These are phyloP conservation scores for Typhlomys cinereus DNA, from an alignment of 2,113 vertebrate genomes.

Conservation along the genomic window DNA sequence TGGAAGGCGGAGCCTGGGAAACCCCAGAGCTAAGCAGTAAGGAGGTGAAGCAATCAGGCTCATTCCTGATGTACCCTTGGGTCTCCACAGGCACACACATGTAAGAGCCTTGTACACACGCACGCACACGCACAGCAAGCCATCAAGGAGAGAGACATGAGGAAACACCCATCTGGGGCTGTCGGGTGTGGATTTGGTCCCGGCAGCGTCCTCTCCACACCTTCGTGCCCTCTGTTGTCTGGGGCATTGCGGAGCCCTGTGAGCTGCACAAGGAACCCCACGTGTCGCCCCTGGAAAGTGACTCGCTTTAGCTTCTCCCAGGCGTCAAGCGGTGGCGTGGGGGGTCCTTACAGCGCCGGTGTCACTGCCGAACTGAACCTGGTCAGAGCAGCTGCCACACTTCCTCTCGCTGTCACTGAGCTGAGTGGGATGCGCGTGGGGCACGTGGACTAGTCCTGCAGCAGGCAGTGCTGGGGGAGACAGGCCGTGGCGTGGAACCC, in stretches of 20 bases:
- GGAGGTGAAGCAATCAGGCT: no score
- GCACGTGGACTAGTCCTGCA: rapidly evolving
- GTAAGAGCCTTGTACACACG: no score
- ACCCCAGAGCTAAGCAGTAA: no score
- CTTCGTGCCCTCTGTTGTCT: neutral
- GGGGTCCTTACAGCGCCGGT: neutral
- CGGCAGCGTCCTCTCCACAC: neutral
- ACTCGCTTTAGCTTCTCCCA: neutral
- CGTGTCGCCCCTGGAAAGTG: no score
- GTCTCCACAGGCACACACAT: no score
- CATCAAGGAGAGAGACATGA: rapidly evolving
- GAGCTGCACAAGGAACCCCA: rapidly evolving
- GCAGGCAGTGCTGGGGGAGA: rapidly evolving
- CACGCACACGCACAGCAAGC: no score
- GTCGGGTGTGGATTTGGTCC: neutral
- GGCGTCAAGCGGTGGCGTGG: no score
- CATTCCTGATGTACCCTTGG: no score
- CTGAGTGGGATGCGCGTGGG: rapidly evolving
- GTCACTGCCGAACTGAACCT: neutral
- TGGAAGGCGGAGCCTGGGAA: no score
- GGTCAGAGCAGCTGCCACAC: neutral
- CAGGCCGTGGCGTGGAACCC: rapidly evolving
- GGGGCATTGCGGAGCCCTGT: rapidly evolving
- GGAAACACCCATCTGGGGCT: rapidly evolving
- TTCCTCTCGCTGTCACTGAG: neutral